These are phyloP conservation scores for Sciaenops ocellatus DNA, from an alignment of 2,797 vertebrate species.

Conservation along the genomic window DNA sequence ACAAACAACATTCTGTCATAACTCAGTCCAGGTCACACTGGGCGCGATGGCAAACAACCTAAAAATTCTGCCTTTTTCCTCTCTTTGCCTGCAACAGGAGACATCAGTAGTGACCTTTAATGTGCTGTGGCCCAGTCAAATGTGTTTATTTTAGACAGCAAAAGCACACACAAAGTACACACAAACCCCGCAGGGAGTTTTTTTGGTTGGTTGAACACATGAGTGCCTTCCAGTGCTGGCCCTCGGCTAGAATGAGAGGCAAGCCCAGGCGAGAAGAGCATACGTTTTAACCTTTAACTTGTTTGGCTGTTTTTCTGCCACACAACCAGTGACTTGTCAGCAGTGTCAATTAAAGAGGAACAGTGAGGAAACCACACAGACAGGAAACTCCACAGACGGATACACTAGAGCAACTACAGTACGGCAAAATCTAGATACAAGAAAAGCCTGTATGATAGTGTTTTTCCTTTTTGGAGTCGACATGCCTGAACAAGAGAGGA, in stretches of 20 bases:
- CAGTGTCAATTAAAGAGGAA: conserved; percentile 42
- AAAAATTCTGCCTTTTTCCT: conserved; percentile 8
- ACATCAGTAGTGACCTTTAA: conserved; percentile 61
- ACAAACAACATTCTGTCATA: conserved; percentile 8
- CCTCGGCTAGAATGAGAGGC: conserved; percentile 23
- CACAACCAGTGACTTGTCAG: conserved; percentile 19
- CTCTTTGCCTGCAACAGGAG: conserved; percentile 29
- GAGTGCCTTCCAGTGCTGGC: conserved; percentile 8
- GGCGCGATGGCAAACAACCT: conserved; percentile 4
- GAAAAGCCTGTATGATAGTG: background rate
- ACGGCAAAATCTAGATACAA: background rate
- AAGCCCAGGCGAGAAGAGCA: background rate
- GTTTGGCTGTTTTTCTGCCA: conserved; percentile 29
- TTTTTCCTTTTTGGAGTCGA: background rate
- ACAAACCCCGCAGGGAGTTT: conserved; percentile 16
- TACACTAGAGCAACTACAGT: background rate
- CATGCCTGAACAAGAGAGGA: too few species aligned
- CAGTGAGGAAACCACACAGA: background rate
- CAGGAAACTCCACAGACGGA: background rate
- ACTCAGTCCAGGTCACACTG: conserved; percentile 10
- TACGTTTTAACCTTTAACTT: conserved; percentile 26
- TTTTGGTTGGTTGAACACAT: conserved; percentile 42
- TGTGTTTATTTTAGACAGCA: conserved; percentile 41
- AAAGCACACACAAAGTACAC: conserved; percentile 22
- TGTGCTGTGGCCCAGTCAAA: conserved; percentile 31